These are phyloP conservation scores for Girardia tigrina DNA, from an alignment of 2,888 invertebrate species.

Conservation along the genomic window DNA sequence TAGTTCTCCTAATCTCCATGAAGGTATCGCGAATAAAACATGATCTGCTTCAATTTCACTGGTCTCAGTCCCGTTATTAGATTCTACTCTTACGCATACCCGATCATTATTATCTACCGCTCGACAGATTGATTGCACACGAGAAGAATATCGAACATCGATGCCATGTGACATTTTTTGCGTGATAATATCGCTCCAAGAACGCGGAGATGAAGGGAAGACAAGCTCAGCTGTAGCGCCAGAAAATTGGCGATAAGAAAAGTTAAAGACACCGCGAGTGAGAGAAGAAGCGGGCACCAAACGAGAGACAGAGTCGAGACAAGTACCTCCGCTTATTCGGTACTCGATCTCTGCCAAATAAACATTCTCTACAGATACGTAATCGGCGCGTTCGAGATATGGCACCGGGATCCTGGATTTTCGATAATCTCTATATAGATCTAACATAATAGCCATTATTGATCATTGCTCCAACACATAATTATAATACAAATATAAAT, in stretches of 20 bases:
- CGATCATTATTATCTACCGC: background rate
- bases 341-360: slow-evolving; percentile 5
- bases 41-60: background rate
- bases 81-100: too few species aligned
- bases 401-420: background rate
- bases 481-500: too few species aligned
- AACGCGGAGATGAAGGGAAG: too few species aligned
- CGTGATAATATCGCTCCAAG: background rate
- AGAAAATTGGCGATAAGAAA: background rate
- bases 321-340: background rate
- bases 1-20: background rate
- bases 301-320: background rate
- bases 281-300: background rate
- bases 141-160: background rate
- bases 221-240: background rate
- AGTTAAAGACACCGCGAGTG: background rate
- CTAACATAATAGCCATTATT: too few species aligned
- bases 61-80: too few species aligned
- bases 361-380: background rate
- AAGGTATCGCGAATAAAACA: background rate
- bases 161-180: background rate
- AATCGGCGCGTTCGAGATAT: background rate
- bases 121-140: background rate
- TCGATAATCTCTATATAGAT: background rate
- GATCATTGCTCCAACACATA: too few species aligned